These are phyloP conservation scores for Progne subis DNA, from an alignment of 2,113 vertebrate genomes.

Conservation along the genomic window DNA sequence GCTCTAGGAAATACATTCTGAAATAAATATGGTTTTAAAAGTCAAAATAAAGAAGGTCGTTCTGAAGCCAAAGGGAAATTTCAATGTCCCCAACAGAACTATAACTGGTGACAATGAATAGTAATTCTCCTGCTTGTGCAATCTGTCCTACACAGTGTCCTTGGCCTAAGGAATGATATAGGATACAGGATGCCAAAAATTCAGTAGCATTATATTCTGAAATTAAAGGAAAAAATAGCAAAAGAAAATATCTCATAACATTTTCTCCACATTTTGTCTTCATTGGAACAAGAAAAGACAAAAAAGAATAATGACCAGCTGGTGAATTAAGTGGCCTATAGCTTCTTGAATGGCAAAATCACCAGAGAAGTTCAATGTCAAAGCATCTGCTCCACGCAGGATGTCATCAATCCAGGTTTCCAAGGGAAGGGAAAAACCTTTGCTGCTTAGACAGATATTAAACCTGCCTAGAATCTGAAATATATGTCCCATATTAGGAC, in stretches of 20 bases:
- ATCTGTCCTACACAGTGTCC: background rate
- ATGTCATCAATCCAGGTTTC: background rate
- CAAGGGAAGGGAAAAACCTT: background rate
- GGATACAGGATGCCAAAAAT: background rate
- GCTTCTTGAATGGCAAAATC: background rate
- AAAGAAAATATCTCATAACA: background rate
- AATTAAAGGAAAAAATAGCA: background rate
- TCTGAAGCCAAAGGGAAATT: background rate
- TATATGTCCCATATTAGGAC: background rate
- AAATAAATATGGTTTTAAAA: background rate
- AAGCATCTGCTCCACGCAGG: background rate
- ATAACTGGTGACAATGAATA: background rate
- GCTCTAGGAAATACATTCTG: background rate
- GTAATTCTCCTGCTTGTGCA: background rate
- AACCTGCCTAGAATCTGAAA: conserved; percentile 20
- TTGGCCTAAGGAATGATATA: background rate
- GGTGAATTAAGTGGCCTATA: background rate
- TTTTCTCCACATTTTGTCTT: background rate
- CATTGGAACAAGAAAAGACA: background rate
- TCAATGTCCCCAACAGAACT: background rate
- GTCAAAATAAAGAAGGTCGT: background rate
- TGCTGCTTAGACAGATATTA: conserved; percentile 1
- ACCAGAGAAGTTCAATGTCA: background rate
- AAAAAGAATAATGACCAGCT: background rate
- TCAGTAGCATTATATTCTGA: background rate